Base-by-base conservation (phyloP, 2,797 vertebrate genomes). In the Tangara arthus region DNA sequence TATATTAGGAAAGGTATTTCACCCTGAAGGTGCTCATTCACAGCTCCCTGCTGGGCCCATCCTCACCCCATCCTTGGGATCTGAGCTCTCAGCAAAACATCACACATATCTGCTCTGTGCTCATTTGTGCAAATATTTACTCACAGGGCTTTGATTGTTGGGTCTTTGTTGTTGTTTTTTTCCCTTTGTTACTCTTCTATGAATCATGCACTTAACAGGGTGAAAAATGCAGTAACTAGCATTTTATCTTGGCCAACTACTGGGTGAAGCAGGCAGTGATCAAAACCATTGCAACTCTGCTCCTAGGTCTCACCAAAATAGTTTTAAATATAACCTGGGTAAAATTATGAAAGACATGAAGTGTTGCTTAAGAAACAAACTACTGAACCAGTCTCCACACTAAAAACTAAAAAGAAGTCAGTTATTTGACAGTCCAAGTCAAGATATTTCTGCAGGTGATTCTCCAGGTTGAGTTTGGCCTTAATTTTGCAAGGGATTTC, bases 231-330 rank as follows among this genome's bases (percentile, higher is more conserved):
- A 71, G 11, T 59, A 92, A 96, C 66, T 84, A 69, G 68, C 65
- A 81, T 92, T 86, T 94, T 82, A 30, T 56, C 95, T 44, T 57
- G 92, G 83, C 81, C 88, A 71, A 3, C 17, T 78, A 71, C 88
- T 86, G 82, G 71, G 91, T 92, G 94, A 75, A 21, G 64, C 46
- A 73, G 86, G 72, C 27, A 30, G 81, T 79, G 82, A 97, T 49
- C 90, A 95, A 95, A 91, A 91, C 32, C 44, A 77, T 47, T 63
- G 73, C 83, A 91, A 82, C 56, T 93, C 94, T 94, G n/a, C 73
- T 72, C n/a, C 6, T 79, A 12, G 24, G 24, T 88, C 93, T 95
- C 91, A 82, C 66, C 76, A 76, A 92, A 94, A 94, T 89, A 85
- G 34, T 56, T 42, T 6, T 50, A 22, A 89, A 44, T 17, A 59